A percentile compares a stretch with the other conserved stretches of the same genome.
Conservation (phyloP, 1,140 invertebrate genomes). For the Cylas formicarius region DNA sequence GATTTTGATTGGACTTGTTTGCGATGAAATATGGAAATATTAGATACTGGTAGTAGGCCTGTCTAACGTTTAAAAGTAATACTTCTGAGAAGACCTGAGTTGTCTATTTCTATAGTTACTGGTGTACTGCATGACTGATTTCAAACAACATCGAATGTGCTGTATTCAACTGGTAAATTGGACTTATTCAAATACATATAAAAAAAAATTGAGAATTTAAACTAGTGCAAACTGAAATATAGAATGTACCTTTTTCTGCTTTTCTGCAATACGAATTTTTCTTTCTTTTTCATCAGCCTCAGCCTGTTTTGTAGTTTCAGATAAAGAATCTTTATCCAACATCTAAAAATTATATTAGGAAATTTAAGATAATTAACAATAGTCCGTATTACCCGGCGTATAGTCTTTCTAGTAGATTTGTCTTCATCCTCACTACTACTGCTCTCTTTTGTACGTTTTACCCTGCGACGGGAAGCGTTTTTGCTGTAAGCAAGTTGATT, state of each 20-base stretch:
- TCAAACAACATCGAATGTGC: too few relatives aligned
- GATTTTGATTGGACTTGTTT: too few relatives aligned
- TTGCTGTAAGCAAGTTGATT: conserved; percentile 14
- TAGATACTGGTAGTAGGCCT: too few relatives aligned
- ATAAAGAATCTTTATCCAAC: conserved; percentile 45
- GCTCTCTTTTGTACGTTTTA: conserved; percentile 30
- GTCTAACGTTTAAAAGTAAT: too few relatives aligned
- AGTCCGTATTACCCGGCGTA: conserved; percentile 26
- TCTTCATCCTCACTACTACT: conserved; percentile 35
- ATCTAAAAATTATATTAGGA: conserved; percentile 22
- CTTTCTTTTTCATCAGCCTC: conserved; percentile 84
- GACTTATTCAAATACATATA: conserved; percentile 9
- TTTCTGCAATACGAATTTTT: conserved; percentile 75
- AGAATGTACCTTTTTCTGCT: conserved; percentile 65
- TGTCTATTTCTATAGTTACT: too few relatives aligned
- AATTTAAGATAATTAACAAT: not conserved
- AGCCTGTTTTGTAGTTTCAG: conserved; percentile 75
- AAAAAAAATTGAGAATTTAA: not conserved
- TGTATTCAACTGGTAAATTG: not conserved
- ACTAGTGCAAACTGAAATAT: not conserved
- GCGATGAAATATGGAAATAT: too few relatives aligned
- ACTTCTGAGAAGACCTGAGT: too few relatives aligned
- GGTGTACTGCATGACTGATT: too few relatives aligned
- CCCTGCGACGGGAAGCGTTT: conserved; percentile 24
- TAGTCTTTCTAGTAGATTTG: conserved; percentile 36